Evolutionary conservation across 2,888 invertebrate genomes (phyloP), one percentile per base, ranked within the genome.

Genomic region (Drosophila borealis): DNA sequence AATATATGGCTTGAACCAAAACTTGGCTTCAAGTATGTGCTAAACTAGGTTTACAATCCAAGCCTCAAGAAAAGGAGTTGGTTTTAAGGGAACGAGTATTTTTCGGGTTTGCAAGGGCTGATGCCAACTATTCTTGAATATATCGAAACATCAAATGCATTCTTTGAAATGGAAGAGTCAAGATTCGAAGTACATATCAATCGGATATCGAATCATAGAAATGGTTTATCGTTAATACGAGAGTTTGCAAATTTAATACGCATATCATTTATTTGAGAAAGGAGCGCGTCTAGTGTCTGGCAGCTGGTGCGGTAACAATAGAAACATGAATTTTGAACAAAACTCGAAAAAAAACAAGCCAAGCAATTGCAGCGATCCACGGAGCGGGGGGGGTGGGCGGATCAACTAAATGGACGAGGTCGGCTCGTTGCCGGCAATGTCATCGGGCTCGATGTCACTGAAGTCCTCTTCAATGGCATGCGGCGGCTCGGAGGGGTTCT

Each of bases 381-480:
- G 5, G n/a, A 2, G n/a, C n/a, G n/a, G 3, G 14, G 17, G 17
- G 2, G 17, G 17, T 17, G 17, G 17, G 9, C 39, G 8, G 2
- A 10, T 14, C 19, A 21, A 13, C 21, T 13, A 55, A 5, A 41
- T 44, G n/a, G 70, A 50, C 9, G 45, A 41, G 41, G 13, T n/a
- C 4, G 66, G 36, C 9, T 55, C 66, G 37, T 63, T 54, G 33
- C 21, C 50, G 29, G 53, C 17, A n/a, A 13, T n/a, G 0, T 70
- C 60, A 1, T 49, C 66, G n/a, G 34, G 6, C 0, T 74, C 74
- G 11, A 50, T 34, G 3, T 78, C 79, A 39, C 67, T 74, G 3
- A 60, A 50, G 2, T 62, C 70, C 8, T 81, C 78, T 3, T 14
- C 70, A 14, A 33, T 19, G 9, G 33, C 70, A 11, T 14, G 65